These are phyloP conservation scores for Isaurus tuberculatus DNA, from an alignment of 92 coral and sea anemone genomes.

Conservation along the genomic window DNA sequence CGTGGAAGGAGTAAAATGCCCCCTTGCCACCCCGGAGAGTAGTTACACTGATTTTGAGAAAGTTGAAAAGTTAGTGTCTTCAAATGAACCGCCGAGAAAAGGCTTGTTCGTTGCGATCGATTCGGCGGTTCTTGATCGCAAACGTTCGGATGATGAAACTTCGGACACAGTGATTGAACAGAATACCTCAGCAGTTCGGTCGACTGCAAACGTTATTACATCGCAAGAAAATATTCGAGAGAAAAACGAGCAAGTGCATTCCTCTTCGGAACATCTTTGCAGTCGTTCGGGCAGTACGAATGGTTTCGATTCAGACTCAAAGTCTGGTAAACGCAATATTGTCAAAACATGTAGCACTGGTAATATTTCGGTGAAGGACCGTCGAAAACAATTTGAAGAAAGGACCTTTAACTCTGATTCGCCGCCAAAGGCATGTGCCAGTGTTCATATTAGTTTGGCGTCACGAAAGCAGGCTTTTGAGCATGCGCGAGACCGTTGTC, in stretches of 20 bases:
- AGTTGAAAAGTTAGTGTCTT: conserved; percentile 11
- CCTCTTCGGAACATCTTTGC: neutral
- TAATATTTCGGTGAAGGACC: conserved; percentile 82
- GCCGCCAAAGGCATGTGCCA: conserved; percentile 29
- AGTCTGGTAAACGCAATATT: conserved; percentile 6
- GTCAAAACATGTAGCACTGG: conserved; percentile 37
- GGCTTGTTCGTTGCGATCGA: conserved; percentile 33
- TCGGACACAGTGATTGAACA: neutral
- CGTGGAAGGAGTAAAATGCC: conserved; percentile 7
- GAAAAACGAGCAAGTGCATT: neutral
- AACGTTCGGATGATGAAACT: conserved; percentile 28
- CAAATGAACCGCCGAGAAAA: neutral
- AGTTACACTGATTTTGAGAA: conserved; percentile 37
- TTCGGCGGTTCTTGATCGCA: conserved; percentile 38
- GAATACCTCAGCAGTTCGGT: neutral
- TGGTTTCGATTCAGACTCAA: conserved; percentile 15
- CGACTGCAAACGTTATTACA: neutral
- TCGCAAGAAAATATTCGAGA: neutral
- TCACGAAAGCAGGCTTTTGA: conserved; percentile 85
- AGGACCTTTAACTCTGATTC: conserved; percentile 31
- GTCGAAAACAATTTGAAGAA: conserved; percentile 77
- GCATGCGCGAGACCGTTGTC: conserved; percentile 51
- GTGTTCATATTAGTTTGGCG: conserved; percentile 62
- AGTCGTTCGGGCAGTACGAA: conserved; percentile 8
- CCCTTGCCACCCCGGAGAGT: conserved; percentile 47